Evolutionary conservation across 2,888 invertebrate genomes (phyloP), one percentile per base, ranked within the genome.

Genomic region (Stenodera caucasica): DNA sequence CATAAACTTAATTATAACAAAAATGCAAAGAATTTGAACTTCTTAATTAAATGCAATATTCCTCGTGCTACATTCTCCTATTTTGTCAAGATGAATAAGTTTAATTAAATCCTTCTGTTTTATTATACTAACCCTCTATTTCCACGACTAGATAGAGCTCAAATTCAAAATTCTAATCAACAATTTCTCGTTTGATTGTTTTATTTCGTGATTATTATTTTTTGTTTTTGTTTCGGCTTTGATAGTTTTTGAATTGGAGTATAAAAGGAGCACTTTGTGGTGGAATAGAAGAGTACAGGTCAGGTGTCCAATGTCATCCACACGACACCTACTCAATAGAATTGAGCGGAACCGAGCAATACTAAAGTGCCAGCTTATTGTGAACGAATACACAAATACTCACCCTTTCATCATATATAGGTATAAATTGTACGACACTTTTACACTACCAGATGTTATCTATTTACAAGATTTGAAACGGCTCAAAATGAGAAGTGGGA

Each of bases 1-100:
- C 75, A 76, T 73, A 78, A 79, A 79, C 80, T 79, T 78, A 81
- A 80, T 80, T 81, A 80, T 77, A 77, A 78, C 79, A 80, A 80
- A 80, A 80, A 81, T 79, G 78, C 77, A 70, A 77, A 78, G 80
- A 80, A 81, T 80, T 76, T 74, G 72, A 75, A 78, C 78, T 78
- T 78, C 79, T 79, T 81, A 80, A 81, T 81, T 80, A 81, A 81
- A 81, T 80, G 80, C 79, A 80, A 77, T 80, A 79, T 78, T 77
- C 71, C 75, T 67, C 68, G n/a, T n/a, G 67, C 68, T 40, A 71
- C 74, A 73, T 77, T 76, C 75, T 76, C 76, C 79, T 75, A 79
- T 78, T 80, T 81, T 78, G 75, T 74, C 75, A 77, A 79, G 80
- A 81, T 80, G 81, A 80, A 81, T 80, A 80, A 81, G 79, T 81